These are phyloP conservation scores for Neocrepidodera transversa DNA, from an alignment of 2,888 invertebrate species.

Conservation along the genomic window DNA sequence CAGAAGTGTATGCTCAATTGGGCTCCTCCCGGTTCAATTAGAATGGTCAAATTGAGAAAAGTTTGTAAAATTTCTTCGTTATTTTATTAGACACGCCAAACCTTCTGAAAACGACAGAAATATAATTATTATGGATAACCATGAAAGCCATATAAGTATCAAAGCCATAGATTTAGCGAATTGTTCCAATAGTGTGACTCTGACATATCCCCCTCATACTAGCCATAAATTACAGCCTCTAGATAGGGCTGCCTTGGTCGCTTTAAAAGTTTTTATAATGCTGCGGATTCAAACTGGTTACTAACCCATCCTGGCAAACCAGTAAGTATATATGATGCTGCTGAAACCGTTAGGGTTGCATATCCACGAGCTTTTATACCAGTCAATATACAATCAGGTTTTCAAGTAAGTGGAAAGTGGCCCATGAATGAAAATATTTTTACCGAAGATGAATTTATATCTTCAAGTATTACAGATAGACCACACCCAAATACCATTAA, in stretches of 20 bases:
- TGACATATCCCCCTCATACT: not conserved
- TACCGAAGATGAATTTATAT: not conserved
- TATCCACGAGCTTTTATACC: not conserved
- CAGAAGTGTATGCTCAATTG: too few relatives aligned
- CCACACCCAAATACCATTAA: too few relatives aligned
- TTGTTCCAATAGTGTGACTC: not conserved
- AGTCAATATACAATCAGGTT: not conserved
- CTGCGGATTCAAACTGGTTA: not conserved
- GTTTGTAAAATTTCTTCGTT: too few relatives aligned
- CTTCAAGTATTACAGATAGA: too few relatives aligned
- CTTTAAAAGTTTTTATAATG: not conserved
- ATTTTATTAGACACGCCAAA: too few relatives aligned
- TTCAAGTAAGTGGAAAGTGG: not conserved
- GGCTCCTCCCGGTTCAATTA: too few relatives aligned
- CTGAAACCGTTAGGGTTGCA: not conserved
- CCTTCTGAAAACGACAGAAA: too few relatives aligned
- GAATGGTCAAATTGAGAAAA: too few relatives aligned
- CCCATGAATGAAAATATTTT: not conserved
- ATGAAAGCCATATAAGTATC: not conserved
- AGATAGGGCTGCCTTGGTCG: not conserved
- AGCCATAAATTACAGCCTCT: not conserved
- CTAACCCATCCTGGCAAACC: not conserved
- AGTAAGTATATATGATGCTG: not conserved
- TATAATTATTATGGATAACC: not conserved
- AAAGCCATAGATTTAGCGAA: not conserved